Percentiles rank a stretch among this genome's conserved stretches.
These are phyloP conservation scores for Poecilia velifera DNA, from an alignment of 2,797 vertebrate species.

Conservation along the genomic window DNA sequence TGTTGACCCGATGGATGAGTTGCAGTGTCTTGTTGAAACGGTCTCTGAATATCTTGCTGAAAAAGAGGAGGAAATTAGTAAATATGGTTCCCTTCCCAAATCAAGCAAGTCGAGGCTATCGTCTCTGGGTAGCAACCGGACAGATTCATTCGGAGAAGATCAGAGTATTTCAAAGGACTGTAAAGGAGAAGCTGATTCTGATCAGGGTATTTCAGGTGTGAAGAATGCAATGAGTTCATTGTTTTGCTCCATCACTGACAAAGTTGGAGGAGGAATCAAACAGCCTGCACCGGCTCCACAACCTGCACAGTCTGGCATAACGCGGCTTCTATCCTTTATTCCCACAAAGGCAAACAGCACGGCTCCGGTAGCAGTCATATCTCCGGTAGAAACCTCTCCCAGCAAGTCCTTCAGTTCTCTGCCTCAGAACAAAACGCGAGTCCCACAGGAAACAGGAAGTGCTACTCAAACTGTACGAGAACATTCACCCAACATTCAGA, in stretches of 20 bases:
- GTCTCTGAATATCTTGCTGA: conserved; percentile 98
- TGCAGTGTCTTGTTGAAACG: conserved; percentile 95
- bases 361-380: conserved; percentile 73
- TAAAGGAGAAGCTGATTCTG: conserved; percentile 52
- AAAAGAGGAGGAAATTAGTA: conserved; percentile 97
- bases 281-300: conserved; percentile 71
- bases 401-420: conserved; percentile 72
- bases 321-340: conserved; percentile 79
- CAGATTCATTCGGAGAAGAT: conserved; percentile 73
- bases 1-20: conserved; percentile 91
- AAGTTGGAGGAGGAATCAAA: conserved; percentile 84
- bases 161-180: conserved; percentile 58
- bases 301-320: conserved; percentile 72
- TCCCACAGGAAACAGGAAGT: conserved; percentile 35
- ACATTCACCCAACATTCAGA: conserved; percentile 33
- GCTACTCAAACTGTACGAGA: conserved; percentile 28
- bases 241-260: conserved; percentile 86
- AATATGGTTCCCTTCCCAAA: conserved; percentile 87
- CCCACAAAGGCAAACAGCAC: conserved; percentile 74
- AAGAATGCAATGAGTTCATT: conserved; percentile 90
- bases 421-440: conserved; percentile 54
- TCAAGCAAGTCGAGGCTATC: conserved; percentile 80
- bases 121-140: conserved; percentile 72
- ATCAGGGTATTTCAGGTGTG: conserved; percentile 77
- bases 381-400: conserved; percentile 76